Conservation (phyloP, 2,113 vertebrate species). For the Paralichthys olivaceus region DNA sequence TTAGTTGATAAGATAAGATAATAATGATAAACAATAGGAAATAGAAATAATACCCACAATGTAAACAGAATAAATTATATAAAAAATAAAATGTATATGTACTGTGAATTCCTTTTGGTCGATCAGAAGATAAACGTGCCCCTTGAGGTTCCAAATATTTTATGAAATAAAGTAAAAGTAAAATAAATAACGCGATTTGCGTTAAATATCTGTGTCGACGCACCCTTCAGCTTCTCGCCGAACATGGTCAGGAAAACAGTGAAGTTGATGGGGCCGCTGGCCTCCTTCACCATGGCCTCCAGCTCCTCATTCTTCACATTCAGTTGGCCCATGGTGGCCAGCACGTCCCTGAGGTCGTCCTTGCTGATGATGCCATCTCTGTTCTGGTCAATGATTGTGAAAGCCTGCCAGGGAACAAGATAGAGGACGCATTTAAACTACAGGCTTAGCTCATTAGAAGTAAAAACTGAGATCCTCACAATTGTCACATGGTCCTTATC, state of each 20-base stretch:
- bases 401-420: constrained; percentile 81
- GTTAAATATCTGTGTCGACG: neutral
- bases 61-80: neutral
- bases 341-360: constrained; percentile 90
- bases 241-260: constrained; percentile 96
- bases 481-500: constrained; percentile 30
- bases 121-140: no score
- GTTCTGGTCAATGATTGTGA: constrained; percentile 96
- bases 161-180: neutral
- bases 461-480: constrained; percentile 26
- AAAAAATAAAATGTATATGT: neutral
- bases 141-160: neutral
- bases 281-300: constrained; percentile 94
- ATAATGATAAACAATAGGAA: neutral
- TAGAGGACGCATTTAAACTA: neutral
- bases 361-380: constrained; percentile 94
- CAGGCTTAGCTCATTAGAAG: neutral
- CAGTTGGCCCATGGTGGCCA: constrained; percentile 91
- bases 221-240: constrained; percentile 96
- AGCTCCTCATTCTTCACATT: constrained; percentile 94
- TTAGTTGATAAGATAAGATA: constrained; percentile 3
- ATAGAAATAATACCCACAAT: no score
- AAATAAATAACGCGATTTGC: neutral
- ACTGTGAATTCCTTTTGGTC: neutral
- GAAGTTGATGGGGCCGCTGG: constrained; percentile 94